Conservation (phyloP, 2,797 vertebrate species). For the Perodicticus potto region DNA sequence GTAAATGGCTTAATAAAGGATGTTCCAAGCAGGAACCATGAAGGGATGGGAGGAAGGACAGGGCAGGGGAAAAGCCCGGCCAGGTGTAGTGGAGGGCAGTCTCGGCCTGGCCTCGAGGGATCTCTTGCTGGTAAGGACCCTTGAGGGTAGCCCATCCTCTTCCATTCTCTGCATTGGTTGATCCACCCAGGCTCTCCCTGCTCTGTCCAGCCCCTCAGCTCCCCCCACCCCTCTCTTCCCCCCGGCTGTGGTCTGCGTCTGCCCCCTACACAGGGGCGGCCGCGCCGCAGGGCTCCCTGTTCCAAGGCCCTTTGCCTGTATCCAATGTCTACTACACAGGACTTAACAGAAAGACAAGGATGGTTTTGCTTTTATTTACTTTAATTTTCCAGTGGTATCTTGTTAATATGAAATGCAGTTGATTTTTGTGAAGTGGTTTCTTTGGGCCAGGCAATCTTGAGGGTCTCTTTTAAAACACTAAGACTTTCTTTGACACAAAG, state of each 20-base stretch:
- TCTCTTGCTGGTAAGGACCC: not conserved
- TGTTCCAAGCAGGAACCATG: not conserved
- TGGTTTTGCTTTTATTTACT: not conserved
- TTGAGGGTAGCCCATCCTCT: not conserved
- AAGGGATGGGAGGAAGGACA: not conserved
- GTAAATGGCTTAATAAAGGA: not conserved
- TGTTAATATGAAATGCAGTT: not conserved
- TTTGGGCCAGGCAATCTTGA: not conserved
- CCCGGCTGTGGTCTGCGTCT: not conserved
- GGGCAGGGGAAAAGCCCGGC: not conserved
- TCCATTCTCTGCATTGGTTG: fast-evolving
- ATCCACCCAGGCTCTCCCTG: not conserved
- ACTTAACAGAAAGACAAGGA: not conserved
- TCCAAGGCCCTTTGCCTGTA: not conserved
- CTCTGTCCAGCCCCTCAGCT: not conserved
- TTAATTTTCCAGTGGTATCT: not conserved
- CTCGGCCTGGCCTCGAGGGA: fast-evolving
- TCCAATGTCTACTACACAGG: not conserved
- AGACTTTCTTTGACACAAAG: not conserved
- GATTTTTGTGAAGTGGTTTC: not conserved
- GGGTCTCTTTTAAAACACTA: not conserved
- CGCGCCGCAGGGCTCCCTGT: not conserved
- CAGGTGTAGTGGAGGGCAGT: not conserved
- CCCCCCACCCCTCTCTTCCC: fast-evolving
- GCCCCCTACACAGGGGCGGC: fast-evolving